Evolutionary conservation across 2,113 vertebrate genomes (phyloP), one percentile per base, ranked within the genome.

Genomic region (Geococcyx californianus): DNA sequence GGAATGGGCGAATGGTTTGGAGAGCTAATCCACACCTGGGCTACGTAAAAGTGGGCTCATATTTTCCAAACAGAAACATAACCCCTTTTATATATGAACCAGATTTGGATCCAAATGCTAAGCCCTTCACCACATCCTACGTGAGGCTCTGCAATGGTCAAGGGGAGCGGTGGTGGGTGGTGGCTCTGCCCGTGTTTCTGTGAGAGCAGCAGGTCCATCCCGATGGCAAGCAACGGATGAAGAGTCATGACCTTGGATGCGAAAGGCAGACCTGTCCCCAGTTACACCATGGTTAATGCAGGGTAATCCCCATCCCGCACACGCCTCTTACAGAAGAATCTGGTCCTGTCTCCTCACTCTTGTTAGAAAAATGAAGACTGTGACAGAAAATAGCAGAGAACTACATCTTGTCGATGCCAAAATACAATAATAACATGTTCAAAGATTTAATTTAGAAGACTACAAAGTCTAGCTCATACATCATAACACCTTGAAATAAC

Each of bases 21-120:
- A 89, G 90, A 96, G 96, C 96, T 97, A 97, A 98, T 95, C 97
- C 96, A 95, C 97, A 98, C 97, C 97, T 98, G 97, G 97, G 96
- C 96, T 96, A 96, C 8, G 96, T 95, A 96, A 97, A 97, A 75
- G 29, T n/a, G 59, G 67, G 60, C 97, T 97, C 97, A 96, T 90
- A 97, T 96, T 98, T 98, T 97, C 97, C 97, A 98, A 90, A 96
- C 38, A 97, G 97, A 96, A 98, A 98, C 94, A 97, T 91, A 96
- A 90, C 92, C 73, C 78, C n/a, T 94, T 97, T 97, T 97, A 95
- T 96, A 98, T 97, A 91, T 21, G 87, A 98, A 97, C 89, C 97
- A 98, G 96, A 90, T 97, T 96, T 95, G 75, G 92, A 95, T 92
- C 96, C 94, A 96, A 97, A 92, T 2, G 81, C 93, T 91, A 84